These are phyloP conservation scores for Monopis laevigella DNA, from an alignment of 2,888 invertebrate genomes.

Conservation along the genomic window DNA sequence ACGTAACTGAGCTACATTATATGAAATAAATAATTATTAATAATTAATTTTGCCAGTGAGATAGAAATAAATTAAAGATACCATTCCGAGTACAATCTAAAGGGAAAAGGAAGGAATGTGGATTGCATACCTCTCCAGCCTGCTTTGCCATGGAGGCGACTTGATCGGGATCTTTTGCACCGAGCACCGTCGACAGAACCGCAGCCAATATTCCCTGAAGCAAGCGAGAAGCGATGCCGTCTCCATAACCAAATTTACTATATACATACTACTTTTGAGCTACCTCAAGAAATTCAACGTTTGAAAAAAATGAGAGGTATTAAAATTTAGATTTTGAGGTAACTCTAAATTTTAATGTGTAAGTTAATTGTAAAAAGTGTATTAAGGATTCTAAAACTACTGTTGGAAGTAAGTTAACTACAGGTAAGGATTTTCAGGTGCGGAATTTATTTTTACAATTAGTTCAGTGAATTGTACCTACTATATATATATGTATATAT, in stretches of 20 bases:
- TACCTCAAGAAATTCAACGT: conserved; percentile 34
- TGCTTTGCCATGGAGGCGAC: conserved; percentile 94
- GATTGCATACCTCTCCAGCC: conserved; percentile 89
- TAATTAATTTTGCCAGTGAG: too few relatives aligned
- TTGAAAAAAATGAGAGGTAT: not conserved
- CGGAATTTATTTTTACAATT: conserved; percentile 33
- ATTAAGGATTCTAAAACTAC: conserved; percentile 43
- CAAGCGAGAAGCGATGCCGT: conserved; percentile 68
- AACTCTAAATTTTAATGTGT: conserved; percentile 36
- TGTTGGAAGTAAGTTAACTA: conserved; percentile 32
- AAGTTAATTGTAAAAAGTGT: conserved; percentile 40
- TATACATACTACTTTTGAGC: conserved; percentile 32
- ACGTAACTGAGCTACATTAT: not conserved
- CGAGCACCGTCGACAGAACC: conserved; percentile 89
- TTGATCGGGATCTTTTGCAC: conserved; percentile 91
- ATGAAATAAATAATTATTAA: not conserved
- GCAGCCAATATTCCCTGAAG: conserved; percentile 92
- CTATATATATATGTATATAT: too few relatives aligned
- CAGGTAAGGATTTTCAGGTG: conserved; percentile 52
- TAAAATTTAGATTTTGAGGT: conserved; percentile 38
- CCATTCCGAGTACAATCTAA: conserved; percentile 23
- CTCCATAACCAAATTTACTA: conserved; percentile 64
- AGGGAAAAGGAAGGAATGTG: conserved; percentile 45
- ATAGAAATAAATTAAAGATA: too few relatives aligned
- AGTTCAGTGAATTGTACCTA: not conserved